Evolutionary conservation across 2,888 invertebrate genomes (phyloP).

Genomic region (Agonopterix heracliana): DNA sequence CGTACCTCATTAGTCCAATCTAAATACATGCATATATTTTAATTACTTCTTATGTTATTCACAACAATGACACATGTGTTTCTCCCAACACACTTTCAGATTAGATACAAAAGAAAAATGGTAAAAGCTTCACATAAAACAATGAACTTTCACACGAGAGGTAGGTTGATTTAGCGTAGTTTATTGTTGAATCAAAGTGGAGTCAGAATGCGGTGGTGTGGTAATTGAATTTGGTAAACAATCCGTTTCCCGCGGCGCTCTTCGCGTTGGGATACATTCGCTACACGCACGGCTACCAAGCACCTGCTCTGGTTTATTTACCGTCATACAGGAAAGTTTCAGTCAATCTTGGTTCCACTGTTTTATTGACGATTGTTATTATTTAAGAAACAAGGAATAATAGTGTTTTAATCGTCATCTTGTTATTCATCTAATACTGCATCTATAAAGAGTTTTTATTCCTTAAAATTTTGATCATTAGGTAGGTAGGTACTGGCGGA

Average conservation of each 20-base stretch:
- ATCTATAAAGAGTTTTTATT: too few relatives aligned
- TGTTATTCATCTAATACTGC: too few relatives aligned
- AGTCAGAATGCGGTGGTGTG: constrained; percentile 40
- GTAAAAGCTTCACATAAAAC: constrained; percentile 39
- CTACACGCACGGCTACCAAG: constrained; percentile 32
- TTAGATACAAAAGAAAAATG: constrained; percentile 26
- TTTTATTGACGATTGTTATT: not conserved
- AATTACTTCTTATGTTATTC: not conserved
- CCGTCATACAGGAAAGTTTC: constrained; percentile 6
- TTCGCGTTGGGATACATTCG: constrained; percentile 36
- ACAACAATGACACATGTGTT: constrained; percentile 1
- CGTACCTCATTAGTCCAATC: too few relatives aligned
- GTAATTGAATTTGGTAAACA: constrained; percentile 71
- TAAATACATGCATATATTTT: too few relatives aligned
- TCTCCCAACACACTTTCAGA: constrained; percentile 4
- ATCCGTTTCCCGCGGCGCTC: constrained; percentile 51
- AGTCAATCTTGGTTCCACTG: not conserved
- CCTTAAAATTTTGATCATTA: too few relatives aligned
- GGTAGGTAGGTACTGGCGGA: too few relatives aligned
- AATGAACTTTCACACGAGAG: constrained; percentile 66
- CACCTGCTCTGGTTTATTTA: constrained; percentile 53
- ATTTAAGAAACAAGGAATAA: too few relatives aligned
- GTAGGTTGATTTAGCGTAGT: constrained; percentile 23
- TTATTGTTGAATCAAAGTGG: constrained; percentile 18
- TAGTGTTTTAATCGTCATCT: too few relatives aligned